Evolutionary conservation across 2,888 invertebrate genomes (phyloP).

Genomic region (Oscheius sp.): DNA sequence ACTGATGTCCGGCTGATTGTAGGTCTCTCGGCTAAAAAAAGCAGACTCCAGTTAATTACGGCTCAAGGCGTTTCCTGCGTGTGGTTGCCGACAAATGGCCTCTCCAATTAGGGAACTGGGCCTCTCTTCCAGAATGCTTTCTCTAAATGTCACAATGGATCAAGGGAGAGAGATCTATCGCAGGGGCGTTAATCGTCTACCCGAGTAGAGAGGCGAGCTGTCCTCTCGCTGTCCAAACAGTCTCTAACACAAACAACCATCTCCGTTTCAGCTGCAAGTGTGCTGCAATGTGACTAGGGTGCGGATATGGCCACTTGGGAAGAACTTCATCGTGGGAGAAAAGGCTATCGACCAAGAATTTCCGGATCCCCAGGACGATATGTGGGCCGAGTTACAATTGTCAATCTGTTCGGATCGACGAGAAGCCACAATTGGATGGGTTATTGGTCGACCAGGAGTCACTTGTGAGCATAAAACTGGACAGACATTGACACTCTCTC

Average conservation of each 20-base stretch:
- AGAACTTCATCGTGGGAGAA: conserved; percentile 18
- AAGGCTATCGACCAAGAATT: conserved; percentile 26
- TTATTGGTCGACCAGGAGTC: conserved; percentile 25
- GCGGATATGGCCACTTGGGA: conserved; percentile 29
- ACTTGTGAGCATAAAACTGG: conserved; percentile 34
- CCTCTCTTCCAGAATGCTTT: neutral
- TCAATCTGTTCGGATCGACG: conserved; percentile 33
- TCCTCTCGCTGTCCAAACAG: conserved; percentile 11
- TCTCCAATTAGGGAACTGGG: neutral
- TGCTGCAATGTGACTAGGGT: conserved; percentile 36
- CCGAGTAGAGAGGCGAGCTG: conserved; percentile 1
- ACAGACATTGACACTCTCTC: conserved; percentile 19
- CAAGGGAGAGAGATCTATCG: neutral
- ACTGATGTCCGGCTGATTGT: neutral
- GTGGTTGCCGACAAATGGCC: conserved; percentile 12
- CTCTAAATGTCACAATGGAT: neutral
- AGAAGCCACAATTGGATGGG: conserved; percentile 36
- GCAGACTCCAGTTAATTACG: conserved; percentile 3
- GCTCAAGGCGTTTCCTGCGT: neutral
- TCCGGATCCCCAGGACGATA: conserved; percentile 27
- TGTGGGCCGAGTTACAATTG: conserved; percentile 35
- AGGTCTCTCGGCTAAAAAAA: neutral
- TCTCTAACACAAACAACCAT: conserved; percentile 1
- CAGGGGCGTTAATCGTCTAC: neutral
- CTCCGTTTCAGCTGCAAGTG: conserved; percentile 38